Evolutionary conservation across 2,797 vertebrate species (phyloP).

Genomic region (Karalla daura): DNA sequence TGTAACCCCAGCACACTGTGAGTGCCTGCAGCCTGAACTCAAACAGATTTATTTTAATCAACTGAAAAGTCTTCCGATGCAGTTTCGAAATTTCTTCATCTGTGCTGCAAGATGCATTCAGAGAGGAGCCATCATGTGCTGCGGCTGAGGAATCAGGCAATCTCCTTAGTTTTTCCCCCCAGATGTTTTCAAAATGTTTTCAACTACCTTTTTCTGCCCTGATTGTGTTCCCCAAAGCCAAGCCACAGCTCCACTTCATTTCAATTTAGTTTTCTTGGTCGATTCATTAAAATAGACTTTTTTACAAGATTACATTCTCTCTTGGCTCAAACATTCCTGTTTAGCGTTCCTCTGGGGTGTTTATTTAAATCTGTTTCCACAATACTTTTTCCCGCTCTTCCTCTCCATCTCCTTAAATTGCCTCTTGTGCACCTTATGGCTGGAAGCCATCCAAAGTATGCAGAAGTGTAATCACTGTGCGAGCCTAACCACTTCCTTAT

Average conservation of each 20-base stretch:
- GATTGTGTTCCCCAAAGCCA: conserved; percentile 43
- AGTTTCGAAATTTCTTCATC: conserved; percentile 2
- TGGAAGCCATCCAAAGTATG: conserved; percentile 75
- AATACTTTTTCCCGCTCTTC: conserved; percentile 54
- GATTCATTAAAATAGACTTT: conserved; percentile 48
- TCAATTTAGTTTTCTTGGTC: conserved; percentile 32
- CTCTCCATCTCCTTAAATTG: conserved; percentile 58
- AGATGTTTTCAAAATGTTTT: conserved; percentile 54
- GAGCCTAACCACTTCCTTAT: conserved; percentile 71
- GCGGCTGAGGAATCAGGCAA: conserved; percentile 34
- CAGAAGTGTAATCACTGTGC: conserved; percentile 66
- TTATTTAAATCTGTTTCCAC: conserved; percentile 66
- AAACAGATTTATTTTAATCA: conserved; percentile 5
- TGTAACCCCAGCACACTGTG: neutral
- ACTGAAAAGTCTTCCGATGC: neutral
- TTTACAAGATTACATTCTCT: conserved; percentile 43
- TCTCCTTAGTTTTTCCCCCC: conserved; percentile 20
- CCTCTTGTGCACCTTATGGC: conserved; percentile 68
- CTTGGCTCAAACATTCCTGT: conserved; percentile 38
- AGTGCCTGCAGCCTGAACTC: neutral
- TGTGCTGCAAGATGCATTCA: conserved; percentile 16
- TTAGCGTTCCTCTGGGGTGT: conserved; percentile 51
- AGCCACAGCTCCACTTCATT: conserved; percentile 47
- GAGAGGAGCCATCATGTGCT: conserved; percentile 23
- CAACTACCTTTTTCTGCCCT: conserved; percentile 32